phyloP scores from a whole-genome alignment of 2,888 invertebrate species.

The Pristionchus mayeri region DNA sequence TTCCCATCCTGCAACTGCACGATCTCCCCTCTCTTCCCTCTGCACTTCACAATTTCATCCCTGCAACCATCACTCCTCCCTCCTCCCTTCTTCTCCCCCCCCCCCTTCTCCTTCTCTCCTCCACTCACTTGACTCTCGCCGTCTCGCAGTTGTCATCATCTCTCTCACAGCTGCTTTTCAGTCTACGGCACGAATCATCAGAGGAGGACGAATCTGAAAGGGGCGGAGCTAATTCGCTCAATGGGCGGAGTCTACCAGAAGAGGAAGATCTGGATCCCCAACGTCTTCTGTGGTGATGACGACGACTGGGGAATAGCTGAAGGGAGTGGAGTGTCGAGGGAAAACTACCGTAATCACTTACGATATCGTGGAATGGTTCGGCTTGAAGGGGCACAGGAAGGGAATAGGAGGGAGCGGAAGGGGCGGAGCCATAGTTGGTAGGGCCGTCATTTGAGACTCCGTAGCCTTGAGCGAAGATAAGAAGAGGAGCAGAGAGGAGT shows the following conservation, averaged over 20 bases:
- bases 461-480: not conserved
- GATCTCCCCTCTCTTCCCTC: not conserved
- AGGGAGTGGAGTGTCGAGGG: not conserved
- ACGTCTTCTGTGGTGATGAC: not conserved
- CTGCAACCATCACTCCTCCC: not conserved
- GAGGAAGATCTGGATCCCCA: not conserved
- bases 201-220: not conserved
- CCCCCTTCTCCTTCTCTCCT: not conserved
- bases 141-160: not conserved
- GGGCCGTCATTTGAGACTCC: not conserved
- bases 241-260: not conserved
- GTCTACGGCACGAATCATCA: not conserved
- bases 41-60: not conserved
- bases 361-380: not conserved
- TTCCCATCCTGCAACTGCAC: conserved; percentile 6
- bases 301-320: not conserved
- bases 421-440: not conserved
- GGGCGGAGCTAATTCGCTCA: not conserved
- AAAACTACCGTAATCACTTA: not conserved
- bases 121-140: not conserved
- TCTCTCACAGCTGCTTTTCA: not conserved
- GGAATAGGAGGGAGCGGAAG: not conserved
- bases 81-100: no score
- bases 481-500: not conserved
- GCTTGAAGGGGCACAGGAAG: not conserved